Evolutionary conservation across 1,140 invertebrate species (phyloP), one percentile per base, ranked within the genome.

Genomic region (Drosophila kikkawai): DNA sequence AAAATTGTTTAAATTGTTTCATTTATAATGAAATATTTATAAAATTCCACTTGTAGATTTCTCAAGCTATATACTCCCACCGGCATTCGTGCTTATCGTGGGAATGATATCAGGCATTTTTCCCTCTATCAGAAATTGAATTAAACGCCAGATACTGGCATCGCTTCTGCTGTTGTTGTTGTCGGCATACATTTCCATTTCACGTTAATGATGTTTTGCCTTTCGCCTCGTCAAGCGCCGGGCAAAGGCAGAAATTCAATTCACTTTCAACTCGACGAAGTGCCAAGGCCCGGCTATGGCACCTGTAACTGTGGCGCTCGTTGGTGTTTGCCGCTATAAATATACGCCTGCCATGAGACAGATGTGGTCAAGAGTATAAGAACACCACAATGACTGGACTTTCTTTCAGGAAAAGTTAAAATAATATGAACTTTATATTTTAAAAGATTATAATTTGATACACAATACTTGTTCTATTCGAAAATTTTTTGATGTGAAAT

Each of bases 201-300:
- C 19, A 13, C 53, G 19, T 51, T 57, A 29, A 71, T 69, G 60
- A 47, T 77, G 69, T 74, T 76, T 55, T 48, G 67, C 58, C 65
- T 79, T 77, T 78, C 77, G 67, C 67, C 61, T 73, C 44, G 61
- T 50, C 69, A 74, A 61, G 58, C 48, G 19, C 53, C 71, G 77
- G 79, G 64, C 17, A 84, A 80, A 84, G 80, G 60, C 69, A 71
- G 80, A 84, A 84, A 80, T 69, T 84, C 77, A 84, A 84, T 84
- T 84, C 82, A 84, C 81, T 84, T 84, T 84, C 82, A 84, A 78
- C 81, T 83, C 70, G 71, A 76, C 65, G 66, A 81, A 80, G 65
- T 42, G 50, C 67, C 57, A 59, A 56, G 63, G 64, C 65, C 60
- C 68, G 17, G 19, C 57, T 39, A 34, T 22, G 34, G 19, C 64